Conservation (phyloP, 2,888 invertebrate genomes). For the Trissoscelio sp. region DNA sequence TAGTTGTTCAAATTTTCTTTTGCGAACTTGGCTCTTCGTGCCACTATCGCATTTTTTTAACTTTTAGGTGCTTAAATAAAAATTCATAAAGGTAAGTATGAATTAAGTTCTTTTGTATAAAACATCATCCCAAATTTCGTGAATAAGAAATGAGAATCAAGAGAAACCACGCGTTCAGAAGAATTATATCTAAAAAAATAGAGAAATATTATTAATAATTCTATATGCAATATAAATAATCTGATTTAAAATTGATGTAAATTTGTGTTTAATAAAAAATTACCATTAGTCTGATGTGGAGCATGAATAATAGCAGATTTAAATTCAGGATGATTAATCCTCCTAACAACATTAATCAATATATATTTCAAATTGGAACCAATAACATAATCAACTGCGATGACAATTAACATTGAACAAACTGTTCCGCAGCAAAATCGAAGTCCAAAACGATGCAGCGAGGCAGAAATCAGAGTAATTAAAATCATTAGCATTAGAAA, state of each 20-base stretch:
- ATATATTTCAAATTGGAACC: conserved; percentile 89
- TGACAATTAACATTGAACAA: conserved; percentile 86
- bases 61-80: no score
- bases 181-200: conserved; percentile 5
- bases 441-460: conserved; percentile 85
- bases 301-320: conserved; percentile 85
- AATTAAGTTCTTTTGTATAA: no score
- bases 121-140: no score
- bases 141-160: no score
- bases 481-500: conserved; percentile 85
- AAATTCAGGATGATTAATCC: conserved; percentile 86
- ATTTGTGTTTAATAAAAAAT: neutral
- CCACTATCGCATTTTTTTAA: no score
- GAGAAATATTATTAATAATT: no score
- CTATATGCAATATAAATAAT: no score
- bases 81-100: no score
- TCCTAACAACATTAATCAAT: conserved; percentile 87
- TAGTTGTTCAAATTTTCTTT: no score
- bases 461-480: conserved; percentile 84
- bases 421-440: conserved; percentile 87
- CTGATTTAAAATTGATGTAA: no score
- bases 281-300: conserved; percentile 87
- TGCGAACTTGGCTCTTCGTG: no score
- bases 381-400: conserved; percentile 87
- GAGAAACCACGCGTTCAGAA: neutral